phyloP scores from a whole-genome alignment of 2,888 invertebrate species.

The Corbicula japonica region DNA sequence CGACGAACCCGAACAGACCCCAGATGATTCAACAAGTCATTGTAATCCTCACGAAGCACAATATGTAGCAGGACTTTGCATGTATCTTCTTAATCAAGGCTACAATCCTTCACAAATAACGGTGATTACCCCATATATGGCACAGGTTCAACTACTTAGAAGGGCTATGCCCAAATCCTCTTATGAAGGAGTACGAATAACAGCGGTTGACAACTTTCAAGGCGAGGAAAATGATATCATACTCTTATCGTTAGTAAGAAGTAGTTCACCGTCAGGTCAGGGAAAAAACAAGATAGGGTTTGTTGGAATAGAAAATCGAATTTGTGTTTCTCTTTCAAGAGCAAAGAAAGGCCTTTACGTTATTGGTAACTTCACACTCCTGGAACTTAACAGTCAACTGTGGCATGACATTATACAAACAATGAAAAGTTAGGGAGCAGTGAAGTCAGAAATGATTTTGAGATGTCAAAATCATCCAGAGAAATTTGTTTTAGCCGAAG shows the following conservation, averaged over 20 bases:
- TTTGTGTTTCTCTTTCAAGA: slow-evolving; percentile 84
- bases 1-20: slow-evolving; percentile 39
- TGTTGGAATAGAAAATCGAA: slow-evolving; percentile 78
- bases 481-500: slow-evolving; percentile 35
- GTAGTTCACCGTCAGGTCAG: slow-evolving; percentile 66
- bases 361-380: slow-evolving; percentile 81
- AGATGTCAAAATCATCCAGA: slow-evolving; percentile 79
- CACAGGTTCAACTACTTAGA: slow-evolving; percentile 71
- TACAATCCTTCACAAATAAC: slow-evolving; percentile 82
- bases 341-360: slow-evolving; percentile 84
- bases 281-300: slow-evolving; percentile 81
- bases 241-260: slow-evolving; percentile 84
- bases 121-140: slow-evolving; percentile 83
- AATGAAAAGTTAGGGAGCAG: slow-evolving; percentile 40
- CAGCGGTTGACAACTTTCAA: slow-evolving; percentile 83
- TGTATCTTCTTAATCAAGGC: slow-evolving; percentile 82
- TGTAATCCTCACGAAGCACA: slow-evolving; percentile 63
- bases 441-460: slow-evolving; percentile 63
- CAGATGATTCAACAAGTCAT: slow-evolving; percentile 63
- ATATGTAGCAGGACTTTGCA: slow-evolving; percentile 70
- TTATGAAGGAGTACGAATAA: slow-evolving; percentile 73
- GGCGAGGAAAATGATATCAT: slow-evolving; percentile 86
- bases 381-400: slow-evolving; percentile 62
- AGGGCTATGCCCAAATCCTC: slow-evolving; percentile 75
- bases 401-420: slow-evolving; percentile 63